These are phyloP conservation scores for Tonatia bakeri DNA, from an alignment of 2,113 vertebrate species.

Conservation along the genomic window DNA sequence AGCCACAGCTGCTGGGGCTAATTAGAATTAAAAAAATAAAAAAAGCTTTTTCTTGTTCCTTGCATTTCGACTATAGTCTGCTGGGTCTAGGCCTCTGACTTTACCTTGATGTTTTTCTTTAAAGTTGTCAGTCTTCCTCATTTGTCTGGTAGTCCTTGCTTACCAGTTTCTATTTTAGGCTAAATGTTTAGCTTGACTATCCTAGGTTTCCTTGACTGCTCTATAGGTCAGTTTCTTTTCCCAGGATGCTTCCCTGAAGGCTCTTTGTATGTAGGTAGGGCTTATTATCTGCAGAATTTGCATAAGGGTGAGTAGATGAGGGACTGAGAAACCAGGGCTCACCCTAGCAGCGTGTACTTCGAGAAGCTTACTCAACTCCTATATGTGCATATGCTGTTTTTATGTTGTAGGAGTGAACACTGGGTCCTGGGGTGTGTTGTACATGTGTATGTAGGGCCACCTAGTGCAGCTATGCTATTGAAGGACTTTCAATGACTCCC, in stretches of 20 bases:
- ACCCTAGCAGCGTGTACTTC: not conserved
- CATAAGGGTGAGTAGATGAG: not conserved
- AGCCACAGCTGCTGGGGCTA: too few species aligned
- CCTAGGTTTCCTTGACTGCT: not conserved
- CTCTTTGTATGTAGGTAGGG: not conserved
- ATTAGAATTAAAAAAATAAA: not conserved
- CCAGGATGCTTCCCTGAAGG: not conserved
- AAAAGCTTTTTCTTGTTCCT: not conserved
- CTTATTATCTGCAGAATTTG: not conserved
- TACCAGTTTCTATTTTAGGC: not conserved
- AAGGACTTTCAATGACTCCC: not conserved
- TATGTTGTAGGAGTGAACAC: not conserved
- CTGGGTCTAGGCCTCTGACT: not conserved
- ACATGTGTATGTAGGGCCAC: not conserved
- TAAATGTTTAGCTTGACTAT: not conserved
- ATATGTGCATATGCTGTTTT: not conserved
- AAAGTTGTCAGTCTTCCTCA: not conserved
- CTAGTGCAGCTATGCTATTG: not conserved
- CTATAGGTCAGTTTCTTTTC: not conserved
- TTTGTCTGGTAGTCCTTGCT: not conserved
- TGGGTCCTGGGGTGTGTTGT: not conserved
- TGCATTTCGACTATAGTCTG: not conserved
- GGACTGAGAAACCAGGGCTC: not conserved
- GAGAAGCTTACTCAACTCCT: not conserved
- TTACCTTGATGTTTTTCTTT: not conserved